Conservation (phyloP, 64 coral and sea anemone species). For the Exaiptasia diaphana region DNA sequence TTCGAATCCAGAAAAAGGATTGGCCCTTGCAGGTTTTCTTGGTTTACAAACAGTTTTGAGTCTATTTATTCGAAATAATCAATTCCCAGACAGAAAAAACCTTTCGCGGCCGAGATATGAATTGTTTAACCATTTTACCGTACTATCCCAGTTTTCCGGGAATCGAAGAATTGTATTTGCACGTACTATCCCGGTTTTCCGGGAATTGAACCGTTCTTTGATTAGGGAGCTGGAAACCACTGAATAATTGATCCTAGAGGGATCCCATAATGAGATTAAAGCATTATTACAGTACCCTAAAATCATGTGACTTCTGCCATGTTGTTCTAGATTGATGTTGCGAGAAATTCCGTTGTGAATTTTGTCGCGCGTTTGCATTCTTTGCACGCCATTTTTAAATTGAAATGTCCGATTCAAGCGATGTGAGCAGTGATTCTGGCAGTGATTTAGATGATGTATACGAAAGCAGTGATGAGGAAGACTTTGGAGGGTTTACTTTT, state of each 20-base stretch:
- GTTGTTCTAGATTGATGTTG: not conserved
- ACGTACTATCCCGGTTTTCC: constrained; percentile 20
- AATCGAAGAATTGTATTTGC: not conserved
- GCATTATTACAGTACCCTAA: not conserved
- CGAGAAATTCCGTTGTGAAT: not conserved
- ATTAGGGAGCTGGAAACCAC: constrained; percentile 6
- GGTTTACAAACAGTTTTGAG: no score
- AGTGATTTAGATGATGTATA: no score
- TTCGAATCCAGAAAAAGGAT: no score
- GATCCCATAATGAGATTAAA: not conserved
- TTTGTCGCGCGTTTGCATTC: not conserved
- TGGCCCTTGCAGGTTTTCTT: no score
- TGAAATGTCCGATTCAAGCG: no score
- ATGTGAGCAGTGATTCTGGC: no score
- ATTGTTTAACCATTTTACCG: constrained; percentile 17
- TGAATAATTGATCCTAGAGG: constrained; percentile 14
- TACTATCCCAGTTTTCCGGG: constrained; percentile 29
- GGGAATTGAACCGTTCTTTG: not conserved
- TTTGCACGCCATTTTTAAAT: not conserved
- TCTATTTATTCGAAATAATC: no score
- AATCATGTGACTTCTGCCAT: not conserved
- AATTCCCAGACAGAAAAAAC: no score
- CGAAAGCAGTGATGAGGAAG: no score
- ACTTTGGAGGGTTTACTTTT: no score
- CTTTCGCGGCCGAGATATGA: no score